These are phyloP conservation scores for Rallus crepitans DNA, from an alignment of 2,797 vertebrate genomes.

Conservation along the genomic window DNA sequence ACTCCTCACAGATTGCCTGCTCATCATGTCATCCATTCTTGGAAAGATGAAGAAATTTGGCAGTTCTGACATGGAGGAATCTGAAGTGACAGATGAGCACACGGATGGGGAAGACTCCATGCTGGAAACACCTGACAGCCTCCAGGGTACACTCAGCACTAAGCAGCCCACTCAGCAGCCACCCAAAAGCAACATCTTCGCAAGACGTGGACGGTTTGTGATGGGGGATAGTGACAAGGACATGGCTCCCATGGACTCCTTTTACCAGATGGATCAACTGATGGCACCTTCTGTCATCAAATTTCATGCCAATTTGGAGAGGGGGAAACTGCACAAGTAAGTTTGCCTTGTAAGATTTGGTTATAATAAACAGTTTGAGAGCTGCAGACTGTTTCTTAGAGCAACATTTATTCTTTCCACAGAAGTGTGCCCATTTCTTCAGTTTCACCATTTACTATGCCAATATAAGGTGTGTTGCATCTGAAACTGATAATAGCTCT, in stretches of 20 bases:
- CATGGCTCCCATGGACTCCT: slow-evolving; percentile 88
- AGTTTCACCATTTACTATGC: background rate
- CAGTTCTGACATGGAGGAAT: slow-evolving; percentile 74
- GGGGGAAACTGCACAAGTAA: slow-evolving; percentile 75
- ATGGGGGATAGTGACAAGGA: slow-evolving; percentile 72
- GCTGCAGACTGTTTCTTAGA: background rate
- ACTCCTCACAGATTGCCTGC: slow-evolving; percentile 18
- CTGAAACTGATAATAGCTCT: background rate
- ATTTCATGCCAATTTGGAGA: slow-evolving; percentile 82
- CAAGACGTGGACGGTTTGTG: slow-evolving; percentile 72
- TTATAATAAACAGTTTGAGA: background rate
- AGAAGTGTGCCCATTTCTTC: background rate
- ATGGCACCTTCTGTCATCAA: slow-evolving; percentile 72
- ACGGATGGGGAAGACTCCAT: slow-evolving; percentile 79
- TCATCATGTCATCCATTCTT: slow-evolving; percentile 58
- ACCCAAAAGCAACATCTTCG: slow-evolving; percentile 71
- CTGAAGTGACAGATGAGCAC: slow-evolving; percentile 71
- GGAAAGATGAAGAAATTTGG: slow-evolving; percentile 84
- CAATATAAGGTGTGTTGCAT: background rate
- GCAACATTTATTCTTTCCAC: background rate
- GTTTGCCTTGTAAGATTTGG: slow-evolving; percentile 20
- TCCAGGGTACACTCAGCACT: background rate
- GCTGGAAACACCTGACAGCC: slow-evolving; percentile 55
- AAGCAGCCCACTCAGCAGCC: background rate
- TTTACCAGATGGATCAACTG: slow-evolving; percentile 85